A percentile compares a stretch with the other conserved stretches of the same genome.
Evolutionary conservation across 2,113 vertebrate species (phyloP).

Genomic region (Progne subis): DNA sequence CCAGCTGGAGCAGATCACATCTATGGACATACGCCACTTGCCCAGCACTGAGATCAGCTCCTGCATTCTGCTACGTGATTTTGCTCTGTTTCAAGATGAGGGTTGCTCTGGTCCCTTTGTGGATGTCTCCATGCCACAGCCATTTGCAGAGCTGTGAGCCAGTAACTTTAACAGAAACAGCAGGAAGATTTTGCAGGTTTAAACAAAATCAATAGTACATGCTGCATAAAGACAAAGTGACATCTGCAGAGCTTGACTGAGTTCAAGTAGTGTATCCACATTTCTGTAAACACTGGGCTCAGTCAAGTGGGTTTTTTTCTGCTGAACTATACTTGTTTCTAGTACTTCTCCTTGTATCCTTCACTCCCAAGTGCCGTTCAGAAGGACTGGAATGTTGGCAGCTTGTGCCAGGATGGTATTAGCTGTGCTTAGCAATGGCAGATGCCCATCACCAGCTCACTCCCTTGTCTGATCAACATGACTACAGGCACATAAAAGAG

Average conservation of each 20-base stretch:
- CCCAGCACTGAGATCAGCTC: not conserved
- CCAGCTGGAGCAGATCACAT: not conserved
- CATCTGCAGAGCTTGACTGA: not conserved
- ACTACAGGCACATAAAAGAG: not conserved
- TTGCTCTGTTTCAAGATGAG: not conserved
- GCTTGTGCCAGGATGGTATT: not conserved
- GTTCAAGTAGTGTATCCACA: not conserved
- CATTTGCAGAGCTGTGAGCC: not conserved
- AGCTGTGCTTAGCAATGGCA: not conserved
- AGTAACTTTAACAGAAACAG: not conserved
- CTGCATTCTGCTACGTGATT: rapidly evolving
- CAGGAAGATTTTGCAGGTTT: not conserved
- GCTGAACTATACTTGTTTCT: not conserved
- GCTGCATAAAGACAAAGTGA: not conserved
- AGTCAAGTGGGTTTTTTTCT: not conserved
- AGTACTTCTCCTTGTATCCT: not conserved
- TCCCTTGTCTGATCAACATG: not conserved
- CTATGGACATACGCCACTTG: rapidly evolving
- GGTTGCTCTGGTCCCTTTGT: not conserved
- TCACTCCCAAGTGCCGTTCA: not conserved
- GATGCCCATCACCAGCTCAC: not conserved
- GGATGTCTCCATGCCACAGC: not conserved
- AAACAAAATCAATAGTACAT: not conserved
- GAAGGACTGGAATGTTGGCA: not conserved
- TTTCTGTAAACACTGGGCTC: not conserved